Evolutionary conservation across 2,888 invertebrate species (phyloP).

Genomic region (Exephanes ischioxanthus): DNA sequence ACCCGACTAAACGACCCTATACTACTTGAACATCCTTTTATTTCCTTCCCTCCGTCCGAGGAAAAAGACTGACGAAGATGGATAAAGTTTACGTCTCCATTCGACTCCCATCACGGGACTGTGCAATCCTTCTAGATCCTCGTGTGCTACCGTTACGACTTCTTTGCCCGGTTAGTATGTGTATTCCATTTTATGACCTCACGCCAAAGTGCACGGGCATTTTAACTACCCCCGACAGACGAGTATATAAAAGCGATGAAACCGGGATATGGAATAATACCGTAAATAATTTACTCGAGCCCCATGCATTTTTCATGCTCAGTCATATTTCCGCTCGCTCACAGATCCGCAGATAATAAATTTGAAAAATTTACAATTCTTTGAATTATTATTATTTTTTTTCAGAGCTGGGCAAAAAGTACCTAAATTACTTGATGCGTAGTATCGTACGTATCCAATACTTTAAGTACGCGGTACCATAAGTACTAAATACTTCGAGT

Average conservation of each 20-base stretch:
- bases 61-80: conserved; percentile 28
- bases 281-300: background rate
- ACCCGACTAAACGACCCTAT: conserved; percentile 44
- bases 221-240: background rate
- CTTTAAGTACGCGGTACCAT: too few relatives aligned
- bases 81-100: conserved; percentile 29
- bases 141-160: background rate
- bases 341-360: too few relatives aligned
- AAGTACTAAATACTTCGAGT: too few relatives aligned
- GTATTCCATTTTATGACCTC: background rate
- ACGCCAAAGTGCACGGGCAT: background rate
- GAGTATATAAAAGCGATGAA: background rate
- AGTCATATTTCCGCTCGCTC: too few relatives aligned
- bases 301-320: too few relatives aligned
- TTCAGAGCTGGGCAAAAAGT: too few relatives aligned
- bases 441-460: too few relatives aligned
- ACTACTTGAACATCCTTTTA: conserved; percentile 36
- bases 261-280: background rate
- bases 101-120: conserved; percentile 10
- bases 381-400: too few relatives aligned
- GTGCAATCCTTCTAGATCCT: background rate
- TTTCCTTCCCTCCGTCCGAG: background rate
- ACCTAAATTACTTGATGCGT: too few relatives aligned
- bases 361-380: too few relatives aligned
- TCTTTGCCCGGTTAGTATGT: background rate